Base-by-base conservation (phyloP, 2,797 vertebrate genomes). In the Xenops minutus region DNA sequence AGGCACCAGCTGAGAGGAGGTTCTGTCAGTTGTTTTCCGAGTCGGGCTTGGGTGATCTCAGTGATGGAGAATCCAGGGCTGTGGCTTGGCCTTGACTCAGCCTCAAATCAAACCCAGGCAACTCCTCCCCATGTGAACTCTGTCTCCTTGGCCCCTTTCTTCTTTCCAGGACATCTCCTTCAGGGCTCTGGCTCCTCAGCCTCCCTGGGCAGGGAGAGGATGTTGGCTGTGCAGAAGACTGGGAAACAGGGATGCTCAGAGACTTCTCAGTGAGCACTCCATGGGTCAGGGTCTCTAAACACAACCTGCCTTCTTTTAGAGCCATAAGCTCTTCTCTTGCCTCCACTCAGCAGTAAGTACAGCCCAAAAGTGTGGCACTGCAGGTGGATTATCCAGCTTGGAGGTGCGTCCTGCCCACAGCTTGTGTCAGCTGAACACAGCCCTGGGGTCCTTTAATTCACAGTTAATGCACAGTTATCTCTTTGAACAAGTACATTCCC, bases 51-150 rank as follows among this genome's bases (percentile, higher is more conserved):
- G 16, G 82, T 93, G 88, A 94, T 56, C 74, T 94, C 78, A 93
- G 67, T 71, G 63, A 78, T 91, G 1, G 71, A 91, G 92, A 95
- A 96, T 96, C 85, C 90, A 48, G 85, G 88, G 81, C 87, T 2
- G 48, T 92, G 93, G 93, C 90, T 95, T 92, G 94, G 95, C 92
- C 90, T 91, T 56, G 67, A 56, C 71, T 85, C 92, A 94, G 82
- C 58, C 92, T 88, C 88, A 75, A 22, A 93, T 72, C 58, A 78
- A 88, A 93, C 30, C 74, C 90, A 92, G 78, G 71, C 88, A 36
- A 20, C 27, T 81, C 82, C 88, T 91, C 54, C 73, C 77, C 3
- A 2, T 10, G 3, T 76, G 90, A 86, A 63, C 88, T 63, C 72
- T 37, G 34, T 44, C 72, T 75, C 41, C 90, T 78, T 71, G 52